A percentile compares a stretch with the other conserved stretches of the same genome.
Evolutionary conservation across 2,888 invertebrate genomes (phyloP).

Genomic region (Malacosoma neustria): DNA sequence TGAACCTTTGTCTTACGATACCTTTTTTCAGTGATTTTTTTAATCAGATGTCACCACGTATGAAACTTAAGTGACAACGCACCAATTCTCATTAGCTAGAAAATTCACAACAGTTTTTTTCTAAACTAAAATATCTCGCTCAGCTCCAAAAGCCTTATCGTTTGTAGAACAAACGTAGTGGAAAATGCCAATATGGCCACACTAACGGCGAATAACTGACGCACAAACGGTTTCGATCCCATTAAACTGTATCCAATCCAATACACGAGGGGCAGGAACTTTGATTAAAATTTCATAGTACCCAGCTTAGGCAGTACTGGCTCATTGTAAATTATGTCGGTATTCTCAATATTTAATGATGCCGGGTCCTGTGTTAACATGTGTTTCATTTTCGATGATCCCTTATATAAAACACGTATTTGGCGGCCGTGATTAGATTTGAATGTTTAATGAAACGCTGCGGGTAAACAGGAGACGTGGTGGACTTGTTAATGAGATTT

Average conservation of each 20-base stretch:
- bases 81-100: too few relatives aligned
- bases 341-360: slow-evolving; percentile 54
- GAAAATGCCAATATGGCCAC: background rate
- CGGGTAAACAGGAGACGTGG: slow-evolving; percentile 6
- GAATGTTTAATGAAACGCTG: slow-evolving; percentile 20
- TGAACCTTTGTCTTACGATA: too few relatives aligned
- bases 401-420: slow-evolving; percentile 11
- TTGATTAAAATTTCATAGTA: slow-evolving; percentile 70
- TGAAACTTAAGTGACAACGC: too few relatives aligned
- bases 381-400: slow-evolving; percentile 21
- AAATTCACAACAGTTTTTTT: too few relatives aligned
- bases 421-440: slow-evolving; percentile 14
- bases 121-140: too few relatives aligned
- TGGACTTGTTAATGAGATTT: background rate
- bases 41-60: too few relatives aligned
- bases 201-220: slow-evolving; percentile 22
- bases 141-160: too few relatives aligned
- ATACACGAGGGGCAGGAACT: slow-evolving; percentile 55
- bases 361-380: slow-evolving; percentile 35
- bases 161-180: too few relatives aligned
- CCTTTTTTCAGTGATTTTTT: too few relatives aligned
- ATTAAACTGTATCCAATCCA: slow-evolving; percentile 25
- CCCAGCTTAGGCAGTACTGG: slow-evolving; percentile 43
- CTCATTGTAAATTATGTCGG: slow-evolving; percentile 53
- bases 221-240: slow-evolving; percentile 29